Conservation (phyloP, 2,888 invertebrate species). For the Agonum fuliginosum region DNA sequence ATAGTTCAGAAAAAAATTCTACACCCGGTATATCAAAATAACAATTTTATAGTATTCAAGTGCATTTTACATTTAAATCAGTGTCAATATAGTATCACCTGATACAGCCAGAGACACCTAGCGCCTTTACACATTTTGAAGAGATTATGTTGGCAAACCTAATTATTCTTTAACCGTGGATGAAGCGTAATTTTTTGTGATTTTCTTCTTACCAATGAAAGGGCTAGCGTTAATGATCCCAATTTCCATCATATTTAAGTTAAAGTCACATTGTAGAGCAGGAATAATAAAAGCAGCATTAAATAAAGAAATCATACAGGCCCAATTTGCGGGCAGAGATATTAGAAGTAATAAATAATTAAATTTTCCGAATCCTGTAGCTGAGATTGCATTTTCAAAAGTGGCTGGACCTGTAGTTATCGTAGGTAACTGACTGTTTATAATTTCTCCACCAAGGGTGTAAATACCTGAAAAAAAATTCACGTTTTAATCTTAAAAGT, state of each 20-base stretch:
- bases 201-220: slow-evolving; percentile 78
- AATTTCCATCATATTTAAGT: slow-evolving; percentile 80
- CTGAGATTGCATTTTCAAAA: slow-evolving; percentile 82
- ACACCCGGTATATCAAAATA: too few relatives aligned
- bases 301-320: slow-evolving; percentile 82
- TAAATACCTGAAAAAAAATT: background rate
- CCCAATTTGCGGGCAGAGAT: slow-evolving; percentile 79
- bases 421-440: background rate
- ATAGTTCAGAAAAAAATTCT: too few relatives aligned
- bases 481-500: too few relatives aligned
- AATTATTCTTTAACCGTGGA: too few relatives aligned
- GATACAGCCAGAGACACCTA: too few relatives aligned
- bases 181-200: too few relatives aligned
- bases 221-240: slow-evolving; percentile 82
- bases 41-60: too few relatives aligned
- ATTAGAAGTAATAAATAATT: slow-evolving; percentile 77
- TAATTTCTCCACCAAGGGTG: background rate
- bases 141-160: too few relatives aligned
- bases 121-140: too few relatives aligned
- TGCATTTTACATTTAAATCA: too few relatives aligned
- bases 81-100: too few relatives aligned
- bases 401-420: slow-evolving; percentile 71
- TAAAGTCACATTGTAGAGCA: slow-evolving; percentile 83
- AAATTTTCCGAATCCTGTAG: slow-evolving; percentile 82
- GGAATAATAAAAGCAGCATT: slow-evolving; percentile 84